A percentile compares a stretch with the other conserved stretches of the same genome.
Evolutionary conservation across 2,888 invertebrate genomes (phyloP).

Genomic region (Sipunculus nudus): DNA sequence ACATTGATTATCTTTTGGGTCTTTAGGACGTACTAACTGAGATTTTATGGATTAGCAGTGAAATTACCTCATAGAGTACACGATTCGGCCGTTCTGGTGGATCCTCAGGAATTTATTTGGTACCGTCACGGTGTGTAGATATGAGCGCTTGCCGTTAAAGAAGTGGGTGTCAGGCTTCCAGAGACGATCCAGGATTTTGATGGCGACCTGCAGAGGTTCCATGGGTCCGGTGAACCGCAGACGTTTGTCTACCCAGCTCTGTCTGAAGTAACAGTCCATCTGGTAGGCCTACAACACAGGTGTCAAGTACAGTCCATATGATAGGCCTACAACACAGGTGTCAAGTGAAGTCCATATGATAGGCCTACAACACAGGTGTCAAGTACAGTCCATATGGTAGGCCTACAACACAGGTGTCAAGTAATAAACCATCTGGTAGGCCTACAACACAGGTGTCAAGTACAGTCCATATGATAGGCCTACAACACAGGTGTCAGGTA

Average conservation of each 20-base stretch:
- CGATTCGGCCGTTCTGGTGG: constrained; percentile 87
- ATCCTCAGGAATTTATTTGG: constrained; percentile 92
- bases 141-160: constrained; percentile 93
- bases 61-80: constrained; percentile 92
- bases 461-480: no score
- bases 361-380: no score
- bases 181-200: constrained; percentile 54
- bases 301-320: neutral
- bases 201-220: constrained; percentile 44
- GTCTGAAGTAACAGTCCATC: constrained; percentile 50
- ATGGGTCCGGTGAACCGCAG: constrained; percentile 42
- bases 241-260: constrained; percentile 46
- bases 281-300: constrained; percentile 46
- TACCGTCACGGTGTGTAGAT: constrained; percentile 93
- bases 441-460: no score
- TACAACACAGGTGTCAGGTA: no score
- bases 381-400: no score
- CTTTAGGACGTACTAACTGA: no score
- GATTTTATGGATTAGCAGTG: no score
- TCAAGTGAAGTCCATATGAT: no score
- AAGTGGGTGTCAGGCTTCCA: constrained; percentile 71
- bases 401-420: no score
- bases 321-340: no score
- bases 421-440: neutral
- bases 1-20: no score